Evolutionary conservation across 2,888 invertebrate species (phyloP).

Genomic region (Macaria liturata): DNA sequence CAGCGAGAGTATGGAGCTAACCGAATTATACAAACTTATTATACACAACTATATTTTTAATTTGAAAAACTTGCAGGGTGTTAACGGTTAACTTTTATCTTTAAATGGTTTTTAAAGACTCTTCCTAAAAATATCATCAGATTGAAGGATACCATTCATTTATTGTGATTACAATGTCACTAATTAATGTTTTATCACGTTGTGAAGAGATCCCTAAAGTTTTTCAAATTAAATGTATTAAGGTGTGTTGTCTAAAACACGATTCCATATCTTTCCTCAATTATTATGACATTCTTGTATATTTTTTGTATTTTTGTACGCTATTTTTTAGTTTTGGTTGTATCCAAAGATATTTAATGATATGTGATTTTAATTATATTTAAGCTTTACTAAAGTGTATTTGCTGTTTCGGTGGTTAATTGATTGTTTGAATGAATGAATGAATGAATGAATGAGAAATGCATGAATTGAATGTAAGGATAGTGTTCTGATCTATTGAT

Average conservation of each 20-base stretch:
- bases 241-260: conserved; percentile 31
- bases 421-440: conserved; percentile 37
- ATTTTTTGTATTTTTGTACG: conserved; percentile 81
- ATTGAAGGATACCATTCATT: no score
- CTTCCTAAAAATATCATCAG: no score
- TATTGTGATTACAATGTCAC: no score
- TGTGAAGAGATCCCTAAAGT: no score
- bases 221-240: no score
- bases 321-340: conserved; percentile 76
- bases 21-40: conserved; percentile 27
- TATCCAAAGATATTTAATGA: conserved; percentile 81
- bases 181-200: no score
- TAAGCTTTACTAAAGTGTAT: conserved; percentile 79
- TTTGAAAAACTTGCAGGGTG: no score
- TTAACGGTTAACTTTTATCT: no score
- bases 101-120: no score
- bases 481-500: conserved; percentile 10
- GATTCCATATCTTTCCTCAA: conserved; percentile 46
- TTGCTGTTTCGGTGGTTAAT: conserved; percentile 51
- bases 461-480: conserved; percentile 29
- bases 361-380: conserved; percentile 78
- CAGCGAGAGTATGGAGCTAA: conserved; percentile 26
- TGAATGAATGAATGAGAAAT: no score
- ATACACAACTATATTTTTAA: not conserved
- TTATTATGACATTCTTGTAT: conserved; percentile 67